These are phyloP conservation scores for Leptonema lineaticorne DNA, from an alignment of 1,140 invertebrate species.

Conservation along the genomic window DNA sequence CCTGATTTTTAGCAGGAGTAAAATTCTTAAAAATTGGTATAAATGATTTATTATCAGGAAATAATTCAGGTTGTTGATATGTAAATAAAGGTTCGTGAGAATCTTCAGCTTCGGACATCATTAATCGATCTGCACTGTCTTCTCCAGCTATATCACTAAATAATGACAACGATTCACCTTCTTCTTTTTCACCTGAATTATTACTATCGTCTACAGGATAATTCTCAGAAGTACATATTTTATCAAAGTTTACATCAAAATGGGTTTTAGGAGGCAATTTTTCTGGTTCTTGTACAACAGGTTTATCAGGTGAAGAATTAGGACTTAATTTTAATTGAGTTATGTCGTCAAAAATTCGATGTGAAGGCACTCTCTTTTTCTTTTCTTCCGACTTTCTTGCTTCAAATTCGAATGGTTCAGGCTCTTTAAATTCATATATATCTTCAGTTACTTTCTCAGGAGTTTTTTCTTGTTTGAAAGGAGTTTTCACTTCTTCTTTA, in stretches of 20 bases:
- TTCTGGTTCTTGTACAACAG: constrained; percentile 23
- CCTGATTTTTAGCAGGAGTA: constrained; percentile 56
- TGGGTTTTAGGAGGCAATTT: constrained; percentile 39
- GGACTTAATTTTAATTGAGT: constrained; percentile 55
- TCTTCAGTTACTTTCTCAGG: constrained; percentile 63
- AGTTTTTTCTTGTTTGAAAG: constrained; percentile 44
- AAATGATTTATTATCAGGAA: constrained; percentile 50
- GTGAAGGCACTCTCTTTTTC: constrained; percentile 56
- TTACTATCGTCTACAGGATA: constrained; percentile 39
- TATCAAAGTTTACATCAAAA: constrained; percentile 55
- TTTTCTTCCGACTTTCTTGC: constrained; percentile 63
- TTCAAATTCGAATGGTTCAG: constrained; percentile 82
- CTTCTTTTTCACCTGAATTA: constrained; percentile 27
- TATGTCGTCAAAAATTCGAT: constrained; percentile 58
- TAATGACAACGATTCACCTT: constrained; percentile 45
- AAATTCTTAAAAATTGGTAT: constrained; percentile 56
- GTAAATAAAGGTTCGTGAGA: constrained; percentile 62
- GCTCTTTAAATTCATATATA: constrained; percentile 87
- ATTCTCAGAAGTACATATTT: constrained; percentile 52
- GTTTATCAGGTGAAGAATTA: constrained; percentile 46
- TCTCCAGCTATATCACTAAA: constrained; percentile 56
- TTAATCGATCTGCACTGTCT: constrained; percentile 55
- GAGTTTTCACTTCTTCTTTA: constrained; percentile 42
- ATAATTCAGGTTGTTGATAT: constrained; percentile 59
- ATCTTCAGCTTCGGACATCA: constrained; percentile 60